phyloP scores from a whole-genome alignment of 2,888 invertebrate species.

The Heliconius ethilla region DNA sequence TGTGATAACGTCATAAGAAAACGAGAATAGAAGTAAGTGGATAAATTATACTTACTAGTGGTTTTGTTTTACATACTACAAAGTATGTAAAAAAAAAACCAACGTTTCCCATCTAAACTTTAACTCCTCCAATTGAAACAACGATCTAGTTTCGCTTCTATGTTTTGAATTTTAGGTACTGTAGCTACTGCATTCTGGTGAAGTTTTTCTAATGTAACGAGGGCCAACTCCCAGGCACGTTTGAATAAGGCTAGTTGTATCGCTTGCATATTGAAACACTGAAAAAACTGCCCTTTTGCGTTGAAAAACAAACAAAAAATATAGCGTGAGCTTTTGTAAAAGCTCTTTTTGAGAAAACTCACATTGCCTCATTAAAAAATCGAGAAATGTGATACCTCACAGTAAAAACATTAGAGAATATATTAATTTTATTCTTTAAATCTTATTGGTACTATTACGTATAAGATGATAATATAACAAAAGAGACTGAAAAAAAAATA shows the following conservation, averaged over 20 bases:
- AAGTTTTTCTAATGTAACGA: conserved; percentile 22
- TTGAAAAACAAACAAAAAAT: neutral
- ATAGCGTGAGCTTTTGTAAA: neutral
- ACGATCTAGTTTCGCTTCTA: neutral
- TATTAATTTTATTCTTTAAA: neutral
- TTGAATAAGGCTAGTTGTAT: neutral
- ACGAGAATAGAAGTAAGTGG: neutral
- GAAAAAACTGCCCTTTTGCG: neutral
- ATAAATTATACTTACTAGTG: neutral
- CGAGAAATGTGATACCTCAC: neutral
- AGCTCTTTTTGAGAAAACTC: neutral
- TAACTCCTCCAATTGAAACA: neutral
- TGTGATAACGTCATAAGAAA: too few relatives aligned
- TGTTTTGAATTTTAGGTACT: neutral
- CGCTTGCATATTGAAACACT: neutral
- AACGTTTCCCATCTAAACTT: conserved; percentile 1
- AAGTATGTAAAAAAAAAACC: neutral
- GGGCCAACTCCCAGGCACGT: neutral
- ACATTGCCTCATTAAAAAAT: neutral
- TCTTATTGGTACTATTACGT: neutral
- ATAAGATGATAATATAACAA: neutral
- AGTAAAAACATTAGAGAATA: neutral
- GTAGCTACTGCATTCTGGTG: conserved; percentile 8
- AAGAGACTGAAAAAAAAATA: too few relatives aligned
- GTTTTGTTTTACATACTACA: too few relatives aligned